phyloP scores from a whole-genome alignment of 1,140 invertebrate genomes.

The Nixonia krombeini region DNA sequence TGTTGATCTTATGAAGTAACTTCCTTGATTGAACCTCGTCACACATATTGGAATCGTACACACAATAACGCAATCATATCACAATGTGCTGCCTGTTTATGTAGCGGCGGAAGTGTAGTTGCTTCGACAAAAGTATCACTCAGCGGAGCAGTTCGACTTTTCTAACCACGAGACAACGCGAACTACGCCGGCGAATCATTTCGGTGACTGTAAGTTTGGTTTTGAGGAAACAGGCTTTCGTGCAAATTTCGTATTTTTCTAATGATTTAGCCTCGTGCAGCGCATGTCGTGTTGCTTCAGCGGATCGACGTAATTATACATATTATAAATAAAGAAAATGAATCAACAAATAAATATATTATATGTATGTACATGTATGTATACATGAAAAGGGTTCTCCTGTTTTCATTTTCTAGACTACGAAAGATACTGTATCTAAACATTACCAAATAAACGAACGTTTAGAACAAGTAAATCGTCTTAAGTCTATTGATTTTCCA shows the following conservation, averaged over 20 bases:
- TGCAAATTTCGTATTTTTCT: slow-evolving; percentile 67
- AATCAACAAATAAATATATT: slow-evolving; percentile 43
- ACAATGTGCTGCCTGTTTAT: too few species aligned
- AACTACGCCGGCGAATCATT: too few species aligned
- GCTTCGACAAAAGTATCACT: not conserved
- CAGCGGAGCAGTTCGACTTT: not conserved
- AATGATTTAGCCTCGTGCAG: slow-evolving; percentile 60
- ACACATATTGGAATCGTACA: too few species aligned
- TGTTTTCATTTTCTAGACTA: slow-evolving; percentile 59
- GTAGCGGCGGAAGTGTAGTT: too few species aligned
- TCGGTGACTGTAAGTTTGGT: too few species aligned
- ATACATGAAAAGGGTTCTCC: slow-evolving; percentile 47
- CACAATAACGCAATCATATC: too few species aligned
- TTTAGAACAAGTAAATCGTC: too few species aligned
- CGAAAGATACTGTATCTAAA: slow-evolving; percentile 62
- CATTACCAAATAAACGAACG: slow-evolving; percentile 67
- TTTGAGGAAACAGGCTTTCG: slow-evolving; percentile 27
- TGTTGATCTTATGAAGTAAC: slow-evolving; percentile 32
- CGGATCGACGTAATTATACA: slow-evolving; percentile 47
- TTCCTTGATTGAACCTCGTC: slow-evolving; percentile 3
- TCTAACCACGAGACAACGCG: not conserved
- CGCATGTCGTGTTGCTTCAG: slow-evolving; percentile 39
- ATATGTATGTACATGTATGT: slow-evolving; percentile 46
- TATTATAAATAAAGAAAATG: slow-evolving; percentile 46
- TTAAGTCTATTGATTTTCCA: too few species aligned